Evolutionary conservation across 1,140 invertebrate genomes (phyloP).

Genomic region (Artemia franciscana): DNA sequence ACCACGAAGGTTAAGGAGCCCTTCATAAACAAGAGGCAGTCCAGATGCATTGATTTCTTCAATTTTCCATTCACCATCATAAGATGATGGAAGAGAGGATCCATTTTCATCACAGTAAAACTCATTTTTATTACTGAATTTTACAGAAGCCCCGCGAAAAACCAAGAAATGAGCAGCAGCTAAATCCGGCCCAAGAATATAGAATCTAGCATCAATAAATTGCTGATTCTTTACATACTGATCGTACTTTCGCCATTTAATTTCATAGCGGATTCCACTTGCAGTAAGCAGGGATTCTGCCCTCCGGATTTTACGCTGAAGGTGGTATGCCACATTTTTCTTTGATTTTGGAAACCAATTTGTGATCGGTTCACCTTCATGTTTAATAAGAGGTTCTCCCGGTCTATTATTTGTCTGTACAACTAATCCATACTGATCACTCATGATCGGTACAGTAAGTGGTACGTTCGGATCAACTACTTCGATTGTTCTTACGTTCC

Average conservation of each 20-base stretch:
- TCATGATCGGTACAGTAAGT: not conserved
- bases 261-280: not conserved
- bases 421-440: not conserved
- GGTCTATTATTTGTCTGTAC: not conserved
- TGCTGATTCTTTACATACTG: not conserved
- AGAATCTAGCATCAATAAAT: slow-evolving; percentile 13
- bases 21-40: slow-evolving; percentile 38
- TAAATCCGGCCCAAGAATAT: slow-evolving; percentile 35
- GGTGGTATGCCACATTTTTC: not conserved
- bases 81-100: slow-evolving; percentile 19
- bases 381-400: not conserved
- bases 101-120: slow-evolving; percentile 21
- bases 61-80: slow-evolving; percentile 27
- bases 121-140: slow-evolving; percentile 28
- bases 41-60: slow-evolving; percentile 40
- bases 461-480: not conserved
- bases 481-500: not conserved
- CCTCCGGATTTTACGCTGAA: not conserved
- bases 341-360: not conserved
- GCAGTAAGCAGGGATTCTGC: not conserved
- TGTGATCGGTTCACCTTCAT: not conserved
- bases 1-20: slow-evolving; percentile 34
- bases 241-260: not conserved
- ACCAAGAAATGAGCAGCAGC: slow-evolving; percentile 47
- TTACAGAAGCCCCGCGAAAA: slow-evolving; percentile 35